Base-by-base conservation (phyloP, 1,140 invertebrate species). In the Drosophila ercepeae region DNA sequence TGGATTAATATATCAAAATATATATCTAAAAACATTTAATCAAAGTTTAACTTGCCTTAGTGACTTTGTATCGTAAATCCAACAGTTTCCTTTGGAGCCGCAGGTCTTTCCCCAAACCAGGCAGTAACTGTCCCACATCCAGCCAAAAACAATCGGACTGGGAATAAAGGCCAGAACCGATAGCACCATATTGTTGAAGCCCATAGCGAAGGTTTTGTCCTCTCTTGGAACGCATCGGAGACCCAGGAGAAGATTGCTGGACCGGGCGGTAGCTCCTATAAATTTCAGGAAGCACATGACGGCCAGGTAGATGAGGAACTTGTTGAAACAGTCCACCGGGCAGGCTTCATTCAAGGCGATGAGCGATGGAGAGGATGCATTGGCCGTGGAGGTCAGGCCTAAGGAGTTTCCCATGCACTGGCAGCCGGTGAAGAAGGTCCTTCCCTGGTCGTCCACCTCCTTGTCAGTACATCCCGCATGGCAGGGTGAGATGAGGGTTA, bases 21-120 rank as follows among this genome's bases (percentile, higher is more conserved):
- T n/a, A n/a, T n/a, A n/a, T n/a, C n/a, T n/a, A n/a, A n/a, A n/a
- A n/a, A 44, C 9, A 9, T 48, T 3, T 16, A 6, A 13, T 11
- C 19, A 25, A 14, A 0, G 11, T 6, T 0, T n/a, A 0, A 5
- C 41, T 21, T 77, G 94, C 94, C 94, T 93, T 46, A 95, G 86
- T 8, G 91, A 91, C 63, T 93, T 92, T 2, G 94, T 93, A 77
- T 95, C 94, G 69, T 95, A 95, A 0, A 95, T 89, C 95, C 95
- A 95, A 83, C 95, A 95, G 74, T 96, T 95, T 16, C 95, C 95
- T 29, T 93, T 95, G 16, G 93, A 94, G 11, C 92, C 91, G 71
- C 95, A 95, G 3, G 95, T 95, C 82, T 94, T 95, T 3, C 95
- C 95, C 95, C 95, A 96, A 1, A 95, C 93, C 4, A 95, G 70